Conservation (phyloP, 2,888 invertebrate genomes). For the Alsophila aescularia region DNA sequence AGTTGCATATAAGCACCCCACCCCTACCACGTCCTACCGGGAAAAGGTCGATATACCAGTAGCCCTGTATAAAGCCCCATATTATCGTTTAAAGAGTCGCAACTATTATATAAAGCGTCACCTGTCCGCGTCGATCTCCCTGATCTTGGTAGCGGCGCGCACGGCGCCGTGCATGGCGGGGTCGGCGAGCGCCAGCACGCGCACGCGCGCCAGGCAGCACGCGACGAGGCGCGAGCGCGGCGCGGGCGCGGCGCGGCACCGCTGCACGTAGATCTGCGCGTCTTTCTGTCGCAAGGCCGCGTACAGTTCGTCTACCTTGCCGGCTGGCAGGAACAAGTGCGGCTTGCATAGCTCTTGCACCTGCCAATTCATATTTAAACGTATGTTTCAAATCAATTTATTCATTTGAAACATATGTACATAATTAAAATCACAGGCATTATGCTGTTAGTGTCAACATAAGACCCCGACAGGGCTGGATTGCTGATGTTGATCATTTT, state of each 20-base stretch:
- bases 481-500: no score
- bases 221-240: slow-evolving; percentile 89
- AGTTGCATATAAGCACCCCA: no score
- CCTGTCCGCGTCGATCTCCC: slow-evolving; percentile 93
- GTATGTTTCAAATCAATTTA: not conserved
- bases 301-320: slow-evolving; percentile 95
- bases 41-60: no score
- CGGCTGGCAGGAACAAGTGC: slow-evolving; percentile 92
- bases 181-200: slow-evolving; percentile 91
- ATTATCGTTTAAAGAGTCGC: no score
- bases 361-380: slow-evolving; percentile 45
- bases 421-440: no score
- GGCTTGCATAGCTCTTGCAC: slow-evolving; percentile 90
- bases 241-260: slow-evolving; percentile 86
- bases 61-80: no score
- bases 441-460: no score
- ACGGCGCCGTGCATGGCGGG: slow-evolving; percentile 92
- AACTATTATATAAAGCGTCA: no score
- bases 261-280: slow-evolving; percentile 97
- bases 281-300: slow-evolving; percentile 94
- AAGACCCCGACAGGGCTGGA: no score
- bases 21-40: no score
- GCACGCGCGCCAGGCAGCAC: slow-evolving; percentile 90
- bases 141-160: slow-evolving; percentile 89
- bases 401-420: no score